Conservation (phyloP, 2,797 vertebrate species). For the Cynopterus sphinx region DNA sequence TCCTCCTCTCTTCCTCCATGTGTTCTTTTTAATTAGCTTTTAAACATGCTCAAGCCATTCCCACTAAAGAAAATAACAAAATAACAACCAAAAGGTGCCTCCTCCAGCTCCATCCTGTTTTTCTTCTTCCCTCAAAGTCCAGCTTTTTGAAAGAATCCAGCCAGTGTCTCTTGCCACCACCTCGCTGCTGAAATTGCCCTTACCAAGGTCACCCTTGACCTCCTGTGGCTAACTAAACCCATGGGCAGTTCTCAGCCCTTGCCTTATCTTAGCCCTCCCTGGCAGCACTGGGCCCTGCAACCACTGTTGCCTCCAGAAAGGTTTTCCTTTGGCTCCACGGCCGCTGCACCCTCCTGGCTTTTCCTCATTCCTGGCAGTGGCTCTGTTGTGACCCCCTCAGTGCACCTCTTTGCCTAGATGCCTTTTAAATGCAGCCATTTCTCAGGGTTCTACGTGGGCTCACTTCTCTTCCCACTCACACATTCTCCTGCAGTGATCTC, state of each 20-base stretch:
- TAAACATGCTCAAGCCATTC: background rate
- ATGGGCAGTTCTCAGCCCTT: background rate
- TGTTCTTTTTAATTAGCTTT: conserved; percentile 11
- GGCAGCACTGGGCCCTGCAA: background rate
- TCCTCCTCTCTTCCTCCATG: background rate
- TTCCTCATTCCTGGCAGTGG: background rate
- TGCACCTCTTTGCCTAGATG: background rate
- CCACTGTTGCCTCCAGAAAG: background rate
- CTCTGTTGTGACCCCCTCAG: background rate
- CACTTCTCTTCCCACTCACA: background rate
- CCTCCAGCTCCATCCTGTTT: background rate
- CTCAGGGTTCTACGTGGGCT: background rate
- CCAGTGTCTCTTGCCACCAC: background rate
- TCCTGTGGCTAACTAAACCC: background rate
- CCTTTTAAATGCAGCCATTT: background rate
- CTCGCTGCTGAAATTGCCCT: background rate
- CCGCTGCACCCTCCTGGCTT: background rate
- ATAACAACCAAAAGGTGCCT: background rate
- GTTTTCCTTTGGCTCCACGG: background rate
- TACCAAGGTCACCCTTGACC: background rate
- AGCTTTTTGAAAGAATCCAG: background rate
- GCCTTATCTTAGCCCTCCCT: background rate
- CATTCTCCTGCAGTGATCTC: background rate
- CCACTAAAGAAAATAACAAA: background rate
- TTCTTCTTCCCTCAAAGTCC: background rate